Evolutionary conservation across 2,113 vertebrate species (phyloP).

Genomic region (Fregetta grallaria): DNA sequence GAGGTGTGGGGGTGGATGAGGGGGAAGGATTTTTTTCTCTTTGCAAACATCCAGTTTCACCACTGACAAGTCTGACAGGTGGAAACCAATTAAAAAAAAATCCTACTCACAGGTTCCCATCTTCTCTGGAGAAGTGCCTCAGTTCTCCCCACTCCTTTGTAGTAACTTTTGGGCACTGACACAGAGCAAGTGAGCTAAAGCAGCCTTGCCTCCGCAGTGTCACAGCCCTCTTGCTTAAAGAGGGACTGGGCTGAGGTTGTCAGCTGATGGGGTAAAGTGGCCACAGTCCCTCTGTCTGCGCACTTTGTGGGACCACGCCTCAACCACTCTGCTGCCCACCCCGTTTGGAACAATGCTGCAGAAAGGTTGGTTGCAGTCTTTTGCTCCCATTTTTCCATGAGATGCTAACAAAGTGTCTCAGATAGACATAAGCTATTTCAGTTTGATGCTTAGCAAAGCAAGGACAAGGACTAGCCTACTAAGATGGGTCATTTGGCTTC

Average conservation of each 20-base stretch:
- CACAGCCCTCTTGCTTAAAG: background rate
- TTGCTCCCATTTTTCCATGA: background rate
- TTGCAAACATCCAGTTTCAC: conserved; percentile 33
- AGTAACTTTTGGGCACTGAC: background rate
- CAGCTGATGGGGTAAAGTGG: background rate
- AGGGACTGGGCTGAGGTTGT: background rate
- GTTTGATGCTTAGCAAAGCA: background rate
- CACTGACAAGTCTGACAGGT: conserved; percentile 54
- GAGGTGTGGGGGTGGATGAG: background rate
- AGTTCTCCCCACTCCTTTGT: background rate
- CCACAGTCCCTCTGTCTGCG: background rate
- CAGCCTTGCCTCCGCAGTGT: background rate
- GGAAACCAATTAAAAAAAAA: conserved; percentile 12
- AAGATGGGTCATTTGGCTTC: background rate
- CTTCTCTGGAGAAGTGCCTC: background rate
- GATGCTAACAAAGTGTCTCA: background rate
- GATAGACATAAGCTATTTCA: background rate
- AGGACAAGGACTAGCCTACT: background rate
- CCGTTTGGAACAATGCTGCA: background rate
- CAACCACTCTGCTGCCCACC: background rate
- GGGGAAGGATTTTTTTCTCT: background rate
- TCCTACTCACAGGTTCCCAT: background rate
- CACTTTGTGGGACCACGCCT: background rate
- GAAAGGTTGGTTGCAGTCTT: background rate
- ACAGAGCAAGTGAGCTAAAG: background rate